These are phyloP conservation scores for Diceros bicornis DNA, from an alignment of 2,797 vertebrate genomes.

Conservation along the genomic window DNA sequence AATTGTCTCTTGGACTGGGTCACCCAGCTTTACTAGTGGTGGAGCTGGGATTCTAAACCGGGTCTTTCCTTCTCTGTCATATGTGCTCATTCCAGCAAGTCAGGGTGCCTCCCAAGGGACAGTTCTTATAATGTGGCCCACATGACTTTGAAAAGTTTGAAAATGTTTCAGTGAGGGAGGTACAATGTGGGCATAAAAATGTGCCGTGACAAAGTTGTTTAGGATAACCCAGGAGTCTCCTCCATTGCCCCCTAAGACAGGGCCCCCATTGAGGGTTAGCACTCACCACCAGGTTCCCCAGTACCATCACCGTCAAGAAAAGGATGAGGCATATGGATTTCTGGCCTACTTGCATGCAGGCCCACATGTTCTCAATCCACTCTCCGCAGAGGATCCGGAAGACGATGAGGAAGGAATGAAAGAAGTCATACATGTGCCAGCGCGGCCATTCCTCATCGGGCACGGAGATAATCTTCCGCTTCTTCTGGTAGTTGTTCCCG, in stretches of 20 bases:
- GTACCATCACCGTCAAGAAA: slow-evolving; percentile 98
- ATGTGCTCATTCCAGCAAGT: neutral
- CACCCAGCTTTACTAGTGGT: neutral
- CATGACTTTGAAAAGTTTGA: neutral
- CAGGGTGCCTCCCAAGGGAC: neutral
- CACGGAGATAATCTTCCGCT: accelerated
- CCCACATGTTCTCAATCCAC: slow-evolving; percentile 97
- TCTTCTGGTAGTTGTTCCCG: slow-evolving; percentile 90
- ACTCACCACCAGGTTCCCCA: slow-evolving; percentile 98
- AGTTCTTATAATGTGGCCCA: neutral
- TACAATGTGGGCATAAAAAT: neutral
- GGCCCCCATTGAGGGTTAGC: accelerated
- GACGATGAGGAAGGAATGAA: slow-evolving; percentile 97
- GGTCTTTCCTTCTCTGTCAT: neutral
- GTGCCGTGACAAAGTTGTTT: neutral
- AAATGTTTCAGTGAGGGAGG: neutral
- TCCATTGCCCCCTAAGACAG: accelerated
- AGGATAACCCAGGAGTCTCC: neutral
- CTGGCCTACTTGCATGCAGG: slow-evolving; percentile 94
- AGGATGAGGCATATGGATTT: slow-evolving; percentile 94
- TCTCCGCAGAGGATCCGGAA: slow-evolving; percentile 94
- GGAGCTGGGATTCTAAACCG: neutral
- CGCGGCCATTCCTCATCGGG: slow-evolving; percentile 83
- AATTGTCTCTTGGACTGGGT: neutral
- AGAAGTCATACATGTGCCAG: slow-evolving; percentile 99